A percentile compares a stretch with the other conserved stretches of the same genome.
Conservation (phyloP, 2,113 vertebrate species). For the Rhinogobius similis region DNA sequence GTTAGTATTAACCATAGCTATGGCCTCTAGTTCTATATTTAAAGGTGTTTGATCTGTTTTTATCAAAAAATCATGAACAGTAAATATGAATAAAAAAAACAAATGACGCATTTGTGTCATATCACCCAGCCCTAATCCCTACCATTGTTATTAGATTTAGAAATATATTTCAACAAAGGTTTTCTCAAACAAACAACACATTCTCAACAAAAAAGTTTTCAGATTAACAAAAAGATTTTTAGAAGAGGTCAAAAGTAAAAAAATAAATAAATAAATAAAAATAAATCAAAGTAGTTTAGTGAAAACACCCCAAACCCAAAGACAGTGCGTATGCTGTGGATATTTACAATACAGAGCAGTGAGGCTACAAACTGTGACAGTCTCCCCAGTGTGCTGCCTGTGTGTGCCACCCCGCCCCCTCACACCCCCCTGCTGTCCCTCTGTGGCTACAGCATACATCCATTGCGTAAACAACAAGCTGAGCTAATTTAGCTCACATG, state of each 20-base stretch:
- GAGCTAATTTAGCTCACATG: conserved; percentile 74
- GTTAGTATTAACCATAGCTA: too few relatives aligned
- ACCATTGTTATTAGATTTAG: too few relatives aligned
- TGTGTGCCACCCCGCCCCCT: conserved; percentile 18
- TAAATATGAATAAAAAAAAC: too few relatives aligned
- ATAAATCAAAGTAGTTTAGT: neutral
- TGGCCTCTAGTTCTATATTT: too few relatives aligned
- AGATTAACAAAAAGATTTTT: neutral
- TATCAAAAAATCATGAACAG: too few relatives aligned
- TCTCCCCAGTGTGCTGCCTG: conserved; percentile 24
- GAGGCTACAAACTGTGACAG: conserved; percentile 46
- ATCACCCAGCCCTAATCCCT: too few relatives aligned
- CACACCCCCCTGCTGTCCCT: conserved; percentile 48
- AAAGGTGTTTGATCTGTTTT: too few relatives aligned
- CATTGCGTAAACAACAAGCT: conserved; percentile 67
- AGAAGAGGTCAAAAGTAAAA: neutral
- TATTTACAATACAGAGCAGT: conserved; percentile 46
- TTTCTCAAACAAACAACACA: too few relatives aligned
- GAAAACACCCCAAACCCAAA: conserved; percentile 1
- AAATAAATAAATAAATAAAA: too few relatives aligned
- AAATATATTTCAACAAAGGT: too few relatives aligned
- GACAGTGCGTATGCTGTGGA: conserved; percentile 28
- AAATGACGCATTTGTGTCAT: too few relatives aligned
- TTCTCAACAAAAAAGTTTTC: too few relatives aligned
- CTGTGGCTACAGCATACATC: conserved; percentile 60